A percentile compares a stretch with the other conserved stretches of the same genome.
These are phyloP conservation scores for Drosophila neocordata DNA, from an alignment of 1,140 invertebrate species.

Conservation along the genomic window DNA sequence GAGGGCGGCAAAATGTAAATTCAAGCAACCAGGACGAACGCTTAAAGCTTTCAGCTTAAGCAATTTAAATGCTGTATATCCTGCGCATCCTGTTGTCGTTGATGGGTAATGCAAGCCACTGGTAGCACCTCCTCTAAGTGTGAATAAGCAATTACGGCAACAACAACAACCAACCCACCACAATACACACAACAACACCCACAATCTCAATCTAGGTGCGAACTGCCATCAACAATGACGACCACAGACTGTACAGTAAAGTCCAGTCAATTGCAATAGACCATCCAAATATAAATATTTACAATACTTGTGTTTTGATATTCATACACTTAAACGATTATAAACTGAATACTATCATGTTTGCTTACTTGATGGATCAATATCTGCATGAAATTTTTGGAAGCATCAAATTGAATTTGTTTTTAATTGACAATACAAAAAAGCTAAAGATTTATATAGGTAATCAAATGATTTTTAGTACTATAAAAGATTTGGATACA, in stretches of 20 bases:
- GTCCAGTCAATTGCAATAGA: not conserved
- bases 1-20: constrained; percentile 54
- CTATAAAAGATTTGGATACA: too few relatives aligned
- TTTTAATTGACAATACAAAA: too few relatives aligned
- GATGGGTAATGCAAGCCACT: constrained; percentile 43
- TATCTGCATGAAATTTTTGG: not conserved
- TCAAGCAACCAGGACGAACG: constrained; percentile 21
- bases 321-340: not conserved
- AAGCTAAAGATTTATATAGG: too few relatives aligned
- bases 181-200: not conserved
- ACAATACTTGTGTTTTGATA: not conserved
- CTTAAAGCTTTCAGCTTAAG: constrained; percentile 65
- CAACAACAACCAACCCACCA: constrained; percentile 52
- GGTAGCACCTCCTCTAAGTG: constrained; percentile 47
- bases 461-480: too few relatives aligned
- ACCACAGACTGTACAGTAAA: constrained; percentile 8
- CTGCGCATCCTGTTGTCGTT: constrained; percentile 56
- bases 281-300: not conserved
- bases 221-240: constrained; percentile 33
- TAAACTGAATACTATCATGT: too few relatives aligned
- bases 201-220: constrained; percentile 69
- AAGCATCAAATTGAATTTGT: too few relatives aligned
- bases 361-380: too few relatives aligned
- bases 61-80: constrained; percentile 78
- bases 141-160: constrained; percentile 59